Evolutionary conservation across 2,113 vertebrate species (phyloP), one percentile per base, ranked within the genome.

Genomic region (Planiliza haematocheilus): DNA sequence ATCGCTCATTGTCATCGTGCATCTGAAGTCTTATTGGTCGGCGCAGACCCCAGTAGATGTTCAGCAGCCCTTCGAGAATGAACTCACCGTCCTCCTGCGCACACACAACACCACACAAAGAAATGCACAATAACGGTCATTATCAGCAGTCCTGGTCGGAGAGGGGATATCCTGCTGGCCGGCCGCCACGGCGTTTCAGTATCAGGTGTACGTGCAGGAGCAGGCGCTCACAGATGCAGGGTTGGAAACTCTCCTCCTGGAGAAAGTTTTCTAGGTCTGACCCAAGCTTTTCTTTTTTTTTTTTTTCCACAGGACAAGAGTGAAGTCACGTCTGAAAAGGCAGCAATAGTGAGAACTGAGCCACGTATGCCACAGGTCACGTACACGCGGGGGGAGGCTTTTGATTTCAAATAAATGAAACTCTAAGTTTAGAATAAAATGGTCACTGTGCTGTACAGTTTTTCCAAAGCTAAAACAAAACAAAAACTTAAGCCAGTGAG

Each of bases 1-100:
- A 93, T 62, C 96, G 94, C 52, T 99, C 96, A 16, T 97, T 92
- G 90, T 97, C 96, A 8, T 99, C 97, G 51, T 98, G 94, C 96
- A 99, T 99, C 93, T 99, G 97, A 37, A 99, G 93, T 21, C 98
- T 94, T 88, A 99, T 99, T 80, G 98, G 97, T 18, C 98, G 91
- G 38, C 95, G 93, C 52, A 99, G 87, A 9, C 98, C 98, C 97
- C 98, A 99, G 43, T 96, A 97, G 89, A 99, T 97, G 89, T 97
- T 99, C 60, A 99, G 93, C 86, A 99, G 86, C 51, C 97, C 98
- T 83, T 99, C 98, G 20, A 99, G 93, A 3, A 98, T 94, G 61
- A 99, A 87, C 70, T 95, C 95, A 79, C 97, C 95, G 64, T 99
- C 97, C 97, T 98, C 48, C 48, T 50, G 87, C 36, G 2, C 57